Percentiles rank a stretch among this genome's conserved stretches.
Evolutionary conservation across 2,113 vertebrate species (phyloP).

Genomic region (Phodopus roborovskii): DNA sequence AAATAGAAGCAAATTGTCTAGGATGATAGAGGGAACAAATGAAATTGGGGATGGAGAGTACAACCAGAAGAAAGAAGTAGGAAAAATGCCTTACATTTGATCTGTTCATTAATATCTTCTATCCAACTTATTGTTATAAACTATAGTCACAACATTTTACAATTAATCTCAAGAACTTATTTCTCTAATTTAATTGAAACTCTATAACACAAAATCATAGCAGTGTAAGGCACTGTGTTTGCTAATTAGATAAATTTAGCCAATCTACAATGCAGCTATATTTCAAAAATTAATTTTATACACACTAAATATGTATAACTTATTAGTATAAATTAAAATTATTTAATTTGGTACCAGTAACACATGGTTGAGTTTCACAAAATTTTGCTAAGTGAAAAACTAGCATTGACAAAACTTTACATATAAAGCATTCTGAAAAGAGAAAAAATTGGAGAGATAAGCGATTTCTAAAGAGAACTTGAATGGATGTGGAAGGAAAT

Average conservation of each 20-base stretch:
- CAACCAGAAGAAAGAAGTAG: too few species aligned
- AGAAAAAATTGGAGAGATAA: not conserved
- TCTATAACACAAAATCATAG: not conserved
- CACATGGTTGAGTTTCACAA: not conserved
- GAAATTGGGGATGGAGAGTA: not conserved
- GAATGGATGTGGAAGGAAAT: rapidly evolving
- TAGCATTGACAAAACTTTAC: not conserved
- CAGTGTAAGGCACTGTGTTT: not conserved
- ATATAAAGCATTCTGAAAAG: not conserved
- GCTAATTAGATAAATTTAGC: not conserved
- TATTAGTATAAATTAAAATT: not conserved
- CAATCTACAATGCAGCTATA: too few species aligned
- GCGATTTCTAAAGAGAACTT: not conserved
- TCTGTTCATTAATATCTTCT: not conserved
- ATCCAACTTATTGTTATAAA: not conserved
- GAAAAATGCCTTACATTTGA: not conserved
- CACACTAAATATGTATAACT: not conserved
- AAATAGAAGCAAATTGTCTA: not conserved
- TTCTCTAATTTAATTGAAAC: not conserved
- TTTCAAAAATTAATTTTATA: not conserved
- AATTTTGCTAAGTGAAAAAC: not conserved
- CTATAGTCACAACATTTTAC: not conserved
- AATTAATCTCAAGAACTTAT: not conserved
- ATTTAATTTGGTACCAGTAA: not conserved
- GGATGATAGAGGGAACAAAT: too few species aligned